Conservation (phyloP, 2,113 vertebrate genomes). For the Muntiacus reevesi region DNA sequence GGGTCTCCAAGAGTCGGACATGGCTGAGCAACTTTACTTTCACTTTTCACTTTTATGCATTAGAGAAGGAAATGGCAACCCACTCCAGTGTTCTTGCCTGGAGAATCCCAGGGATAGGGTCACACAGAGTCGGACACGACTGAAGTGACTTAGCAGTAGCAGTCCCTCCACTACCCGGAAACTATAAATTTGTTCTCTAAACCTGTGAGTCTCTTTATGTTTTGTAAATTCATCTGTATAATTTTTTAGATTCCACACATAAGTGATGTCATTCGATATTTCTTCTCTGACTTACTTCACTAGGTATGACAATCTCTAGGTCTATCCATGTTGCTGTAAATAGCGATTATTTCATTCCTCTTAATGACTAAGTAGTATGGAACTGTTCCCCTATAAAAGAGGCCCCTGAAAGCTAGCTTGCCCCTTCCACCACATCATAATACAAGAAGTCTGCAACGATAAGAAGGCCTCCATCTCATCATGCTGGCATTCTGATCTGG, state of each 20-base stretch:
- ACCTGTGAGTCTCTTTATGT: not conserved
- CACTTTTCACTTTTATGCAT: no score
- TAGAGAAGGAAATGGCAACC: no score
- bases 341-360: not conserved
- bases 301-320: not conserved
- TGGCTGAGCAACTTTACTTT: no score
- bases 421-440: not conserved
- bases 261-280: not conserved
- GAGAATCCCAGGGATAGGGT: no score
- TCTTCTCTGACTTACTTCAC: not conserved
- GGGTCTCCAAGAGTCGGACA: no score
- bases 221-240: not conserved
- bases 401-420: not conserved
- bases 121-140: no score
- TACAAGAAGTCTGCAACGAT: not conserved
- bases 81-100: no score
- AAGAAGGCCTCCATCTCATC: not conserved
- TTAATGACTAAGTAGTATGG: not conserved
- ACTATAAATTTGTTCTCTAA: not conserved
- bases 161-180: no score
- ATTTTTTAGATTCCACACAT: not conserved
- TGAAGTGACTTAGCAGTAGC: no score
- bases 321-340: not conserved
- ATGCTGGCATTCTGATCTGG: not conserved
- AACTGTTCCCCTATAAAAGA: not conserved